Conservation (phyloP, 2,113 vertebrate species). For the Daphoenositta chrysoptera region DNA sequence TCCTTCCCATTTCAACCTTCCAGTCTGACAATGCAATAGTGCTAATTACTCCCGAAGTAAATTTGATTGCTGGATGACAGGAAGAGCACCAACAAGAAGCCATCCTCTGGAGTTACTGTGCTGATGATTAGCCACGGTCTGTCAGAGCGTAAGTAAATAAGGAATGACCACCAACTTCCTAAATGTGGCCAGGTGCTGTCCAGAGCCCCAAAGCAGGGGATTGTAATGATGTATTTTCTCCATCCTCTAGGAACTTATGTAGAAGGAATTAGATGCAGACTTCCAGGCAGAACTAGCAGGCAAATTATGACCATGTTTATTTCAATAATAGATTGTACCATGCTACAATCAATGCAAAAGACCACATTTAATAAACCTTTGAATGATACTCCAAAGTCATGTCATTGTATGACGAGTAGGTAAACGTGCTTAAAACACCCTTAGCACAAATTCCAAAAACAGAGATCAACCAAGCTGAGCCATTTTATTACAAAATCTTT, state of each 20-base stretch:
- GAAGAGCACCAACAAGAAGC: background rate
- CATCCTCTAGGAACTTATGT: background rate
- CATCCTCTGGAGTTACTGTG: background rate
- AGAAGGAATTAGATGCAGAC: background rate
- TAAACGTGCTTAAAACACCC: background rate
- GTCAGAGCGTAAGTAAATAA: background rate
- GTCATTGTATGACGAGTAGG: background rate
- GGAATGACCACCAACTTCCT: background rate
- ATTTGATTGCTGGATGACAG: background rate
- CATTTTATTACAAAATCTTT: background rate
- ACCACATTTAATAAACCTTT: background rate
- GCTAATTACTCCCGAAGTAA: background rate
- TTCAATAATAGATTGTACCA: background rate
- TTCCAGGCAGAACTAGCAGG: background rate
- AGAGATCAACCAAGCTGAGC: background rate
- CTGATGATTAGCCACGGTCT: background rate
- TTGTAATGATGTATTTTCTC: background rate
- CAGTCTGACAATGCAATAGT: background rate
- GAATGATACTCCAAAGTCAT: background rate
- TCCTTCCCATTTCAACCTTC: background rate
- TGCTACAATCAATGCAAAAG: background rate
- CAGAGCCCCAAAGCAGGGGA: background rate
- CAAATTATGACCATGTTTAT: background rate
- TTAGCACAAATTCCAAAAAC: background rate
- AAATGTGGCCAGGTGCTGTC: background rate